Conservation (phyloP, 2,888 invertebrate genomes). For the Hirtodrosophila trivittata region DNA sequence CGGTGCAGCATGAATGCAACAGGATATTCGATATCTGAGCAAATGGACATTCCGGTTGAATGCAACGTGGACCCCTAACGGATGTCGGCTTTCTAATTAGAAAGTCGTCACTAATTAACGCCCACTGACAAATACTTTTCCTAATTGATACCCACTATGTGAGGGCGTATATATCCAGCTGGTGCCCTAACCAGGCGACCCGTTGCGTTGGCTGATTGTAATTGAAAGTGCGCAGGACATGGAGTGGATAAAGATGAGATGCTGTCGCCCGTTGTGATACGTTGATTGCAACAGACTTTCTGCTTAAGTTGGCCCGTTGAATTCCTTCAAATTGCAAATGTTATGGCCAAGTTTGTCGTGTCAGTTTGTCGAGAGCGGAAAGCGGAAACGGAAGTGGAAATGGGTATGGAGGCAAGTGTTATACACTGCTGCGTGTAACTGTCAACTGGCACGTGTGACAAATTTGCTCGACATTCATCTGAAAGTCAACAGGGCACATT, state of each 20-base stretch:
- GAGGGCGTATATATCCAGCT: constrained; percentile 25
- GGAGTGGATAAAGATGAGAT: no score
- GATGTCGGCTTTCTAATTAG: constrained; percentile 57
- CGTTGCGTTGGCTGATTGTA: constrained; percentile 43
- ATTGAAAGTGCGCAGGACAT: constrained; percentile 27
- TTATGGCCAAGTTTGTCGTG: constrained; percentile 12
- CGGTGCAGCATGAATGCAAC: no score
- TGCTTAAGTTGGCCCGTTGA: constrained; percentile 2
- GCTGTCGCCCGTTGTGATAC: constrained; percentile 5
- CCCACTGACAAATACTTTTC: constrained; percentile 39
- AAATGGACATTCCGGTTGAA: no score
- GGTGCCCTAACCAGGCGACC: constrained; percentile 28
- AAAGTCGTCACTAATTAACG: constrained; percentile 49
- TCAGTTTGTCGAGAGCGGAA: background rate
- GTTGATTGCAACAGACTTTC: constrained; percentile 27
- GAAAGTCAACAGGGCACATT: constrained; percentile 20
- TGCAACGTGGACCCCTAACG: no score
- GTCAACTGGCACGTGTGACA: constrained; percentile 6
- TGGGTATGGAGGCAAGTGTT: constrained; percentile 1
- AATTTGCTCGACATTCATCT: constrained; percentile 2
- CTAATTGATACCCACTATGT: constrained; percentile 51
- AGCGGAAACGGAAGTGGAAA: constrained; percentile 13
- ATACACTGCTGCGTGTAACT: background rate
- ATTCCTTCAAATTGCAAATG: constrained; percentile 6
- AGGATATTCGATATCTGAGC: no score